Base-by-base conservation (phyloP, 2,888 invertebrate genomes). In the Amitus sp. region DNA sequence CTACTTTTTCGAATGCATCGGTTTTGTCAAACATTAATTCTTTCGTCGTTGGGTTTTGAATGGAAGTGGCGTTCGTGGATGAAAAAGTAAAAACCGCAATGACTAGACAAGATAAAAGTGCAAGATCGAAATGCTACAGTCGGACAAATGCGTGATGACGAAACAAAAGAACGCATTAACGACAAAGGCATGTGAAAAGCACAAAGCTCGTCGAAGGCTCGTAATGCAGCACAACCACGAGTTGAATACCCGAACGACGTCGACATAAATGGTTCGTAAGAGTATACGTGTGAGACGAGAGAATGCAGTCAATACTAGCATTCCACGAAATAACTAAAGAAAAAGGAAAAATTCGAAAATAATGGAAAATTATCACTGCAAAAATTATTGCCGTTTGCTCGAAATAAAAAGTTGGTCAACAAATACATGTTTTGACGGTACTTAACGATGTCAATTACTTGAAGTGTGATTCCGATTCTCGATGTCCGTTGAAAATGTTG, bases 281-380 rank as follows among this genome's bases (percentile, higher is more conserved):
- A 63, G 59, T 63, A 52, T 59, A 54, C 59, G 55, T 37, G 52
- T 48, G 49, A 43, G 43, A 45, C 51, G 59, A 42, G 42, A 42
- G 57, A 59, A 54, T 51, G 51, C 51, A 63, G 58, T 59, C 55
- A 48, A 59, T 59, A 58, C 48, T 47, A 50, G 27, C 55, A 51
- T 54, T 39, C 20, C 48, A 55, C 13, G 40, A 58, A 51, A 63
- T 55, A 63, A 58, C 48, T 19, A 33, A 15, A 18, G 23, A 30
- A 42, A 28, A 20, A 20, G 34, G 33, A 43, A 23, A n/a, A n/a
- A n/a, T n/a, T n/a, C n/a, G n/a, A n/a, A n/a, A n/a, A n/a, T 30
- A 27, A 9, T 42, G 46, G 54, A 62, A 66, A 67, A 67, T 68
- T 54, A 71, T 69, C 65, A 62, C 67, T 58, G 67, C 39, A 57